A percentile compares a stretch with the other conserved stretches of the same genome.
phyloP scores from a whole-genome alignment of 2,113 vertebrate genomes.

The Eolophus roseicapilla region DNA sequence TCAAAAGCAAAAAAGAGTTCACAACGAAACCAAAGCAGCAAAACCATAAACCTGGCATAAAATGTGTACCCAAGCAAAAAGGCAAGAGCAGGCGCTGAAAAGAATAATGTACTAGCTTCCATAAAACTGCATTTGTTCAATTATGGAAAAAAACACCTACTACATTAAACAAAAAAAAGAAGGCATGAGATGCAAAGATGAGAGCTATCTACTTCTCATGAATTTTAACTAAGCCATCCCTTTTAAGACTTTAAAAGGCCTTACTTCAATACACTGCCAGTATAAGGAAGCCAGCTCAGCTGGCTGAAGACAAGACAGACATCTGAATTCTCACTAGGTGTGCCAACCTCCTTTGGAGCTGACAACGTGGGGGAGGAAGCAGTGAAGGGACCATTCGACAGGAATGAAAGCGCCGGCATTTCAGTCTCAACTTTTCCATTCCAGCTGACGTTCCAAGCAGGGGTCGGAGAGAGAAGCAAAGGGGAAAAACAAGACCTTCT shows the following conservation, averaged over 20 bases:
- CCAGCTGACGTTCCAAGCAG: neutral
- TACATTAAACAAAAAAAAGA: neutral
- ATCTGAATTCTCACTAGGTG: neutral
- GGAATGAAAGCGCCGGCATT: neutral
- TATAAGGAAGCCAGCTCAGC: neutral
- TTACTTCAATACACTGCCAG: constrained; percentile 13
- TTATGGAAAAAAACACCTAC: neutral
- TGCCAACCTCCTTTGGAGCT: neutral
- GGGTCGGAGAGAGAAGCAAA: neutral
- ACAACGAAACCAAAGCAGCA: neutral
- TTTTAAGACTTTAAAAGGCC: neutral
- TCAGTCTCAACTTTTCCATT: constrained; percentile 20
- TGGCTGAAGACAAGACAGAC: constrained; percentile 1
- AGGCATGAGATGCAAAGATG: neutral
- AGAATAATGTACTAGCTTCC: constrained; percentile 5
- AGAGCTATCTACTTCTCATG: neutral
- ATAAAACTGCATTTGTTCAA: constrained; percentile 42
- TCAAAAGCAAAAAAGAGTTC: neutral
- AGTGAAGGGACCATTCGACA: neutral
- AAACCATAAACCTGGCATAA: constrained; percentile 15
- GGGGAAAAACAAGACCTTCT: neutral
- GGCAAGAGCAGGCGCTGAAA: neutral
- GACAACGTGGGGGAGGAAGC: neutral
- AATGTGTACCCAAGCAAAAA: constrained; percentile 11
- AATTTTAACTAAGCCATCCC: constrained; percentile 10